Percentiles rank a stretch among this genome's conserved stretches.
These are phyloP conservation scores for Actinemys pallida DNA, from an alignment of 2,113 vertebrate genomes.

Conservation along the genomic window DNA sequence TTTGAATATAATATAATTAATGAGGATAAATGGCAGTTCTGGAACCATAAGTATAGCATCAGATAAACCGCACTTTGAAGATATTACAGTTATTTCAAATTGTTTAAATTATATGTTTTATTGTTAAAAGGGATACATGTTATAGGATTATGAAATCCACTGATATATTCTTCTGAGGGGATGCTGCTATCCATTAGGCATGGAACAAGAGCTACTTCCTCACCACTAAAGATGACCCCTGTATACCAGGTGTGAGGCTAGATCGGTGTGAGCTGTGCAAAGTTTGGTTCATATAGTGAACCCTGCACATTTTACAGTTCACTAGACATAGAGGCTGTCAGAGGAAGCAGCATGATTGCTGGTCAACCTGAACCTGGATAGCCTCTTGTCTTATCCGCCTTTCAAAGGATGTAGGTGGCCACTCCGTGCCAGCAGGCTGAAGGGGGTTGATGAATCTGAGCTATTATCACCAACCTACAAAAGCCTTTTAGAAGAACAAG, in stretches of 20 bases:
- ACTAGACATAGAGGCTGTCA: not conserved
- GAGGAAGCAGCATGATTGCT: not conserved
- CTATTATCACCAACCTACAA: not conserved
- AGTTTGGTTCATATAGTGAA: not conserved
- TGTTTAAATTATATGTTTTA: not conserved
- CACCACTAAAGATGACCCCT: not conserved
- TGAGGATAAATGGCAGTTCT: no score
- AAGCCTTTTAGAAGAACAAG: not conserved
- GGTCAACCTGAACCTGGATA: not conserved
- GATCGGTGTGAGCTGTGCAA: not conserved
- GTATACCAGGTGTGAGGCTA: not conserved
- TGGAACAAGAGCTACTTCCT: not conserved
- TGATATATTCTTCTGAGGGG: not conserved
- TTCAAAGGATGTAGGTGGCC: not conserved
- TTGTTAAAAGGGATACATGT: not conserved
- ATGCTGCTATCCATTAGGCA: not conserved
- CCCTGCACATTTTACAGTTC: not conserved
- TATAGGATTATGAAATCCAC: not conserved
- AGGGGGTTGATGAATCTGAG: not conserved
- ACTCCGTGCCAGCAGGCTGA: not conserved
- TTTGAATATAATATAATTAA: no score
- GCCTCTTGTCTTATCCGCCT: not conserved
- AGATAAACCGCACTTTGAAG: no score
- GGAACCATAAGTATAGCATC: no score
- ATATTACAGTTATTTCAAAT: no score